phyloP scores from a whole-genome alignment of 2,888 invertebrate species.

The Eugnorisma glareosa region DNA sequence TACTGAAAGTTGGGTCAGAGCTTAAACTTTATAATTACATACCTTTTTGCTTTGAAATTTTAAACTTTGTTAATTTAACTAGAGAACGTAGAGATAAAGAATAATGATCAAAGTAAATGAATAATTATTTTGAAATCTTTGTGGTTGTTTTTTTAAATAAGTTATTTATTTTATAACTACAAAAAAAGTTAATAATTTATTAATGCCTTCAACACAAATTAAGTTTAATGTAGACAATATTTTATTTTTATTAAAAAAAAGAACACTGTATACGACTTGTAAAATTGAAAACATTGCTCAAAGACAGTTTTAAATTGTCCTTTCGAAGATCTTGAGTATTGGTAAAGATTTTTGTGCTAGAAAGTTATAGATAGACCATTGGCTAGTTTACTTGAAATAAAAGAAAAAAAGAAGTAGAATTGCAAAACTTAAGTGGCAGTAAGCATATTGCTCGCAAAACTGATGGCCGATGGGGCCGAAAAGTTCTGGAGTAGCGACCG shows the following conservation, averaged over 20 bases:
- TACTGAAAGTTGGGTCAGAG: slow-evolving; percentile 57
- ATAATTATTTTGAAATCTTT: slow-evolving; percentile 42
- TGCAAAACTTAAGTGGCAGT: no score
- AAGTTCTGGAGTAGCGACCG: no score
- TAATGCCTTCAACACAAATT: not conserved
- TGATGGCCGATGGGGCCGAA: no score
- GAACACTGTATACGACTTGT: not conserved
- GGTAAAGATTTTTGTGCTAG: not conserved
- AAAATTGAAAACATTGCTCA: not conserved
- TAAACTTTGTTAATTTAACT: slow-evolving; percentile 64
- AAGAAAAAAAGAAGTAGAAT: slow-evolving; percentile 1
- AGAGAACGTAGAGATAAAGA: slow-evolving; percentile 50
- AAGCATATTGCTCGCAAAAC: no score
- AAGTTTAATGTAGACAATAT: not conserved
- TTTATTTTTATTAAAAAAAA: not conserved
- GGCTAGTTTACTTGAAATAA: not conserved
- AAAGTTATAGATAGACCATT: not conserved
- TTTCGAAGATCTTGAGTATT: not conserved
- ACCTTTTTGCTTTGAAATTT: slow-evolving; percentile 65
- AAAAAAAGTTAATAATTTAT: not conserved
- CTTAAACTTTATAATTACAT: slow-evolving; percentile 68
- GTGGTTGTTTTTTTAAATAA: slow-evolving; percentile 11
- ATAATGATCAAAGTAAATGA: slow-evolving; percentile 60
- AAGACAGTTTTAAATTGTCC: not conserved
- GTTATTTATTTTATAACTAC: not conserved